A percentile compares a stretch with the other conserved stretches of the same genome.
Conservation (phyloP, 2,888 invertebrate genomes). For the Herminia tarsipennalis region DNA sequence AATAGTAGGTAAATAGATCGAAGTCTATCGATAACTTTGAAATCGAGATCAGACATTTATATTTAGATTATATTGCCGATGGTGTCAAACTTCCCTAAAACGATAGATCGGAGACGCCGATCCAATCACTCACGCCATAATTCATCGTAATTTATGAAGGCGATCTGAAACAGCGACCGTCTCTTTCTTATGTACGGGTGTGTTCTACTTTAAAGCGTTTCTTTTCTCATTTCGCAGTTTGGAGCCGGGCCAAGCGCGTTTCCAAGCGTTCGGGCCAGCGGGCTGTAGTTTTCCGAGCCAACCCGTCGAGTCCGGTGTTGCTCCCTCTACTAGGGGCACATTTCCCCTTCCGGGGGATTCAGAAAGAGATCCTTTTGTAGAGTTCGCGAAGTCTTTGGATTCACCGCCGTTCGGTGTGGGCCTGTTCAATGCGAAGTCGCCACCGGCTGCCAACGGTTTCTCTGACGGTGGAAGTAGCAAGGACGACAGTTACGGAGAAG, state of each 20-base stretch:
- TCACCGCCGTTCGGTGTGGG: constrained; percentile 64
- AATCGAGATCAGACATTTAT: constrained; percentile 62
- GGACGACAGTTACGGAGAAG: constrained; percentile 78
- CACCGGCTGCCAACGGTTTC: constrained; percentile 55
- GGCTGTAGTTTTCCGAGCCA: constrained; percentile 83
- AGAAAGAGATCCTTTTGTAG: constrained; percentile 69
- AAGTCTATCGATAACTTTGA: constrained; percentile 13
- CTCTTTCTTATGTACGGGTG: constrained; percentile 77
- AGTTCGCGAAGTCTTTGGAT: constrained; percentile 60
- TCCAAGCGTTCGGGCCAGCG: constrained; percentile 81
- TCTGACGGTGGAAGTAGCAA: constrained; percentile 61
- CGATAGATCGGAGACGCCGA: constrained; percentile 75
- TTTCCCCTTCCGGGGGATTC: constrained; percentile 63
- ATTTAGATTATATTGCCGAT: constrained; percentile 70
- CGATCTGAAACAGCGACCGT: constrained; percentile 71
- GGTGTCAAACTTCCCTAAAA: constrained; percentile 77
- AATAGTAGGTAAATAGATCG: constrained; percentile 23
- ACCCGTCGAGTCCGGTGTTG: constrained; percentile 80
- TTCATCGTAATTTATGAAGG: constrained; percentile 79
- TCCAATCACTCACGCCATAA: constrained; percentile 81
- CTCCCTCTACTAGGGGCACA: constrained; percentile 60
- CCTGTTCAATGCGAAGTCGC: constrained; percentile 59
- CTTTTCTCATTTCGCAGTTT: constrained; percentile 86
- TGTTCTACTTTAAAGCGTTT: constrained; percentile 79
- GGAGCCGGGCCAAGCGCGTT: constrained; percentile 85